Evolutionary conservation across 2,113 vertebrate species (phyloP).

Genomic region (Dromiciops gliroides): DNA sequence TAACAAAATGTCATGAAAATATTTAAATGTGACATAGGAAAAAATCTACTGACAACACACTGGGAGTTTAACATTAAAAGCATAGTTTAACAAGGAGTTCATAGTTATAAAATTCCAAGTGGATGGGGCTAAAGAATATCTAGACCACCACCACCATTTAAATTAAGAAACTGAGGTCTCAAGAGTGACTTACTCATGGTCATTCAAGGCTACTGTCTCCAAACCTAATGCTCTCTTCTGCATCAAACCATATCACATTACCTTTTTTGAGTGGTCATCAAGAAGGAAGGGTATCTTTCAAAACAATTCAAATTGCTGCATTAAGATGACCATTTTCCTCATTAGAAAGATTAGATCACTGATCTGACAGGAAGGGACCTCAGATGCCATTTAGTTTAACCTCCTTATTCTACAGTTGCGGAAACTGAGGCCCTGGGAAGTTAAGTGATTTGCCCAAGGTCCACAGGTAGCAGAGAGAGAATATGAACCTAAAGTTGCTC

Average conservation of each 20-base stretch:
- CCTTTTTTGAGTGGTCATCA: background rate
- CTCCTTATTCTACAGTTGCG: background rate
- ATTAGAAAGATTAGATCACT: background rate
- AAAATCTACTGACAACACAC: background rate
- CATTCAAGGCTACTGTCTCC: background rate
- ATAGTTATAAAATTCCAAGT: background rate
- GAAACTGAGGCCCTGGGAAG: background rate
- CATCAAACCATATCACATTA: background rate
- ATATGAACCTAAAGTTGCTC: background rate
- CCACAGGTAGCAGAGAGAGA: background rate
- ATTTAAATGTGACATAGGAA: background rate
- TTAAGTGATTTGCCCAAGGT: background rate
- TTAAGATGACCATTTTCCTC: background rate
- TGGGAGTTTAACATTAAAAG: background rate
- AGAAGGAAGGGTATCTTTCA: background rate
- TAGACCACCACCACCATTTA: background rate
- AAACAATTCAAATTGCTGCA: background rate
- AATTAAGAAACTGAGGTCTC: background rate
- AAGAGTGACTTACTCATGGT: background rate
- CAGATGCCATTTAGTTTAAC: background rate
- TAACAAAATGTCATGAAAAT: background rate
- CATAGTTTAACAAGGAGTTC: background rate
- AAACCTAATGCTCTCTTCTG: background rate
- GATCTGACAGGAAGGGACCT: background rate
- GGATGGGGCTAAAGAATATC: background rate